Base-by-base conservation (phyloP, 2,113 vertebrate species). In the Morone chrysops region DNA sequence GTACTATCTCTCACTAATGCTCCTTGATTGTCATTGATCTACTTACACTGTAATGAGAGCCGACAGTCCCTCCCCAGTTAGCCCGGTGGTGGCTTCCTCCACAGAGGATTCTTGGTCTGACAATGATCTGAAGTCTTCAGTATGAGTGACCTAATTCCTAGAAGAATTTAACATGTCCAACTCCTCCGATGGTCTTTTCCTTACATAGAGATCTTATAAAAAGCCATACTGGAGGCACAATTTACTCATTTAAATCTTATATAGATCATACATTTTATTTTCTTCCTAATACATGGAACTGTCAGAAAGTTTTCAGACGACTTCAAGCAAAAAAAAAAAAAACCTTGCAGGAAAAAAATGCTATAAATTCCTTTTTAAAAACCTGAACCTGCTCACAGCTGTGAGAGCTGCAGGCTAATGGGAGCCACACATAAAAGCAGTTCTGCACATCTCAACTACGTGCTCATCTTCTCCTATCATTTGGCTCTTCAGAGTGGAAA, bases 11-110 rank as follows among this genome's bases (percentile, higher is more conserved):
- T 69, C 40, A 18, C 50, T 90, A 86, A 90, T 51, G 78, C 83
- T 70, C 40, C 70, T 67, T 74, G 86, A 80, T 80, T 88, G 78
- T 83, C 86, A 80, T 74, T 82, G 89, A 77, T 78, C 89, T 76
- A 84, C 78, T 88, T 88, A 9, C 51, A 22, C 53, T 8, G 75
- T 80, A 78, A 82, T 80, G 57, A 86, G 71, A 82, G 67, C 45
- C 11, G 67, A 68, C 85, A 53, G 31, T 63, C 67, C 73, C 74
- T 60, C 51, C 65, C 20, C 74, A 25, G 69, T 75, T 36, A 14
- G 56, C 74, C 20, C 51, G 48, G 16, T 14, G 77, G 14, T 10
- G 66, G n/a, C 43, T 62, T 67, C 47, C 36, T 59, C 65, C 60
- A 36, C 51, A 59, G 80, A 87, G 76, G 7, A 74, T 74, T 78